phyloP scores from a whole-genome alignment of 2,888 invertebrate species.

The Metacarcinus magister region DNA sequence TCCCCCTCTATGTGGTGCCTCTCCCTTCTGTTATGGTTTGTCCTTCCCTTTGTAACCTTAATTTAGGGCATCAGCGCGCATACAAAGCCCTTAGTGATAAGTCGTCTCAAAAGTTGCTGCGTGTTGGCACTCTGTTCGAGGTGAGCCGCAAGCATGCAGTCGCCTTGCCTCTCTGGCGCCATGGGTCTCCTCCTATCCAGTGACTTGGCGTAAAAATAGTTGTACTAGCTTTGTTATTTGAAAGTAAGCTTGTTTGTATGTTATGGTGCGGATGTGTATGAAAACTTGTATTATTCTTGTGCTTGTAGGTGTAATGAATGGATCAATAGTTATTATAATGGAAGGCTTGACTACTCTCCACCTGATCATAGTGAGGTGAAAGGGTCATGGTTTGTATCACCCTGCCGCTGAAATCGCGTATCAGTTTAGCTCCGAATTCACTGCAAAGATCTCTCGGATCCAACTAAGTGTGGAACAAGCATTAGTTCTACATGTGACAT shows the following conservation, averaged over 20 bases:
- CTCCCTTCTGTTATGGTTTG: background rate
- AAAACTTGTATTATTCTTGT: background rate
- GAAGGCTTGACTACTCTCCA: too few species aligned
- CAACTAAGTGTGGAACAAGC: too few species aligned
- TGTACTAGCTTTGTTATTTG: background rate
- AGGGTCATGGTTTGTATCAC: too few species aligned
- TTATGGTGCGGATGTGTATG: background rate
- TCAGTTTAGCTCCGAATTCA: too few species aligned
- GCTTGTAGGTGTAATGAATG: background rate
- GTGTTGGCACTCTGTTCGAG: conserved; percentile 9
- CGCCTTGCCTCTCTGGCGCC: background rate
- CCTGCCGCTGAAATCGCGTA: too few species aligned
- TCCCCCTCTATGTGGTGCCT: background rate
- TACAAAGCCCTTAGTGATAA: background rate
- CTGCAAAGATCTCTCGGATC: too few species aligned
- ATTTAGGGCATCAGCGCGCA: background rate
- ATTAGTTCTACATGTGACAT: too few species aligned
- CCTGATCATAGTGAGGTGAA: too few species aligned
- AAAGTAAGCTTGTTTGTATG: background rate
- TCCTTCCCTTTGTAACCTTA: background rate
- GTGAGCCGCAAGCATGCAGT: background rate
- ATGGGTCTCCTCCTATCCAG: background rate
- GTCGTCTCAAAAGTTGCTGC: background rate
- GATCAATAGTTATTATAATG: too few species aligned
- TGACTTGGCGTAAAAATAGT: background rate